Base-by-base conservation (phyloP, 2,113 vertebrate genomes). In the Mormyrus lacerda region DNA sequence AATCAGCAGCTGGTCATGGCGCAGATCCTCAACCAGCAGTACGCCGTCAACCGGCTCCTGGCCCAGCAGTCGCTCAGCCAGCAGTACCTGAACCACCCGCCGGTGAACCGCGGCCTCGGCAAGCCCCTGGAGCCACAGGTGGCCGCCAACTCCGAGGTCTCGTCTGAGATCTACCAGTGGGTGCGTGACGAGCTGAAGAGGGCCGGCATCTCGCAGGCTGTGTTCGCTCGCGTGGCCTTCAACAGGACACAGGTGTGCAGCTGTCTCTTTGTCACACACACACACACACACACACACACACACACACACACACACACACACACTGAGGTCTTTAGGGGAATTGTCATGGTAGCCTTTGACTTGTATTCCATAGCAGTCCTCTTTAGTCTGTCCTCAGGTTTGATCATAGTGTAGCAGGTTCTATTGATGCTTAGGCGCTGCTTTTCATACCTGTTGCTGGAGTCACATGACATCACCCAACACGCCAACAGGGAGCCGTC, bases 1-100 rank as follows among this genome's bases (percentile, higher is more conserved):
- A 99, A 98, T 95, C 98, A 99, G 94, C 98, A 99, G 96, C 95
- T 99, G 8, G 98, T 99, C 93, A 99, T 99, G 98, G 98, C 98
- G 27, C 98, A 99, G 96, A 95, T 99, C 95, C 96, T 99, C 92
- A 99, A 99, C 95, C 98, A 99, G 96, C 98, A 99, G 96, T 99
- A 99, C 91, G 98, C 98, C 39, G 98, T 99, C 93, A 99, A 99
- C 94, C 97, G 98, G 95, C 97, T 99, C 92, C 95, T 99, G 96
- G 98, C 98, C 90, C 98, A 99, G 95, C 98, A 99, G 95, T 98
- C 97, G 90, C 97, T 99, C 96, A 98, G 98, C 90, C 98, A 99
- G 94, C 98, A 99, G 95, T 99, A 99, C 96, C 98, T 99, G 95
- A 99, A 99, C 96, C 98, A 99, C 94, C 98, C 98, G 88, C 98